These are phyloP conservation scores for Platycheirus albimanus DNA, from an alignment of 2,888 invertebrate genomes.

Conservation along the genomic window DNA sequence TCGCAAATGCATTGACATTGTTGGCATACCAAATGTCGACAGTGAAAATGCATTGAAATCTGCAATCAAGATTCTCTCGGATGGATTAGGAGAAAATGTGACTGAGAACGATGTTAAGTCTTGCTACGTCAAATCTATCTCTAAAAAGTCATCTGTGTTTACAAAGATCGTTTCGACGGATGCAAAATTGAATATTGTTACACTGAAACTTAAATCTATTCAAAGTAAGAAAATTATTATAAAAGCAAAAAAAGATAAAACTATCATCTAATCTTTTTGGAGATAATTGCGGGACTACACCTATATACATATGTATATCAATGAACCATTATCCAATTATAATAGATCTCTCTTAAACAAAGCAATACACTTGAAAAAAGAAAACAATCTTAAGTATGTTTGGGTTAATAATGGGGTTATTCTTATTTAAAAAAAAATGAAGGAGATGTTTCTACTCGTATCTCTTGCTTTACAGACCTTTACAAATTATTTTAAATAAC, in stretches of 20 bases:
- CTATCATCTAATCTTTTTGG: not conserved
- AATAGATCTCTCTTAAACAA: no score
- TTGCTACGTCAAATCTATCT: not conserved
- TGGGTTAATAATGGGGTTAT: not conserved
- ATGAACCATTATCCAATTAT: no score
- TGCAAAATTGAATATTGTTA: not conserved
- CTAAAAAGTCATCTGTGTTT: not conserved
- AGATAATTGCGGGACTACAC: no score
- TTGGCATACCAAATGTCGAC: constrained; percentile 14
- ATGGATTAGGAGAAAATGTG: not conserved
- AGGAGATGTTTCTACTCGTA: not conserved
- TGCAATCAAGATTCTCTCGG: constrained; percentile 1
- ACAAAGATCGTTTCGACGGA: no score
- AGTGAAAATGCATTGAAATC: constrained; percentile 10
- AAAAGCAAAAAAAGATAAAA: not conserved
- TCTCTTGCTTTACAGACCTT: not conserved
- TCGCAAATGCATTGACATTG: constrained; percentile 36
- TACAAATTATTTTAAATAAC: not conserved
- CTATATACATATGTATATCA: no score
- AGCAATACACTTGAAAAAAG: no score
- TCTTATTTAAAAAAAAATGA: not conserved
- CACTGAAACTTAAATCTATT: not conserved
- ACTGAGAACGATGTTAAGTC: constrained; percentile 12
- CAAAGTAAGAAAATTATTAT: not conserved
- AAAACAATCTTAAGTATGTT: not conserved